phyloP scores from a whole-genome alignment of 2,797 vertebrate genomes.

The Sandelia bainsii region DNA sequence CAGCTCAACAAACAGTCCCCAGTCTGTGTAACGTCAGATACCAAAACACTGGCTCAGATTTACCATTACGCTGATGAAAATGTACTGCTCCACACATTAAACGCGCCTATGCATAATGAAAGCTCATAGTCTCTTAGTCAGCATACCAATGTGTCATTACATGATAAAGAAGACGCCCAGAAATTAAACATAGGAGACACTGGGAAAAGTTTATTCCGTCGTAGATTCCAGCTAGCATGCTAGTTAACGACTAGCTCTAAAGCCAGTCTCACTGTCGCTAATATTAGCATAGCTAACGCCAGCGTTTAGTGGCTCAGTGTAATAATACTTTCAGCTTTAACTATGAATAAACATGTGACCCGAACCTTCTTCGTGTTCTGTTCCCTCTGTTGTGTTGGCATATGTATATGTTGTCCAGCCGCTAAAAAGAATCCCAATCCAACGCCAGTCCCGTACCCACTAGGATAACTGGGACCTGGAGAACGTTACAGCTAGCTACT shows the following conservation, averaged over 20 bases:
- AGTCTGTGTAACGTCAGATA: not conserved
- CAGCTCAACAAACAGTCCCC: no score
- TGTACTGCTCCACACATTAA: not conserved
- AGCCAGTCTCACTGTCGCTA: conserved; percentile 24
- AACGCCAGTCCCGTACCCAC: not conserved
- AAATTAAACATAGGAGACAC: not conserved
- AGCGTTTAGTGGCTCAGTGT: not conserved
- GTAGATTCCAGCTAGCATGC: conserved; percentile 22
- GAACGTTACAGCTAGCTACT: conserved; percentile 43
- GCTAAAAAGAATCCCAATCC: no score
- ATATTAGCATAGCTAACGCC: conserved; percentile 27
- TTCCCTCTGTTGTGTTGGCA: accelerated
- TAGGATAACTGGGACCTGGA: conserved; percentile 7
- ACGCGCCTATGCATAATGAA: not conserved
- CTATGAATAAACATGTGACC: not conserved
- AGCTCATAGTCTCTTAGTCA: not conserved
- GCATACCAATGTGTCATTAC: accelerated
- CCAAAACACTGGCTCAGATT: not conserved
- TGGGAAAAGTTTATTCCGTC: conserved; percentile 11
- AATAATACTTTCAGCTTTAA: not conserved
- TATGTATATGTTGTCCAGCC: not conserved
- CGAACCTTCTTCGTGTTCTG: accelerated
- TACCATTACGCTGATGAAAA: not conserved
- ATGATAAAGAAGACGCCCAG: not conserved
- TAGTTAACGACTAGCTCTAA: conserved; percentile 39